Evolutionary conservation across 2,888 invertebrate species (phyloP).

Genomic region (Cloeon dipterum): DNA sequence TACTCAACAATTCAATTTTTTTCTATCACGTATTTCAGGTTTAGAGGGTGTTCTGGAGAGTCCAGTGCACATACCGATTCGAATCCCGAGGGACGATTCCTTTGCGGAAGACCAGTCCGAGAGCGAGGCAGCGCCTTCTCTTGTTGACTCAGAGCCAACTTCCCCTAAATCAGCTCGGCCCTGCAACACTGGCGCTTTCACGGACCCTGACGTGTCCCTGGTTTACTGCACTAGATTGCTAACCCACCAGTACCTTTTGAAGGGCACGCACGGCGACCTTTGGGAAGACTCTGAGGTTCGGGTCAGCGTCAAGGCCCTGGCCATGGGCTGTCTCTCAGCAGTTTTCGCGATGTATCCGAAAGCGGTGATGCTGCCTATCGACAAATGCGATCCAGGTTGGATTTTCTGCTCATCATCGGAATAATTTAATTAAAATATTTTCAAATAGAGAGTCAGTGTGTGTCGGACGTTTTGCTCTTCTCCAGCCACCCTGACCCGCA

Average conservation of each 20-base stretch:
- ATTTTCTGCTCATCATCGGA: background rate
- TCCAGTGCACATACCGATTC: too few relatives aligned
- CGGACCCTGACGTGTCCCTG: slow-evolving; percentile 38
- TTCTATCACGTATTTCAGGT: too few relatives aligned
- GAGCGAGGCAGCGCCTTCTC: too few relatives aligned
- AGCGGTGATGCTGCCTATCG: slow-evolving; percentile 34
- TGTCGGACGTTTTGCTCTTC: slow-evolving; percentile 46
- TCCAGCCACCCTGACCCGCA: slow-evolving; percentile 59
- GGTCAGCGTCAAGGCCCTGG: slow-evolving; percentile 77
- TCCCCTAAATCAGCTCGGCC: slow-evolving; percentile 25
- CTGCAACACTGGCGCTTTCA: slow-evolving; percentile 38
- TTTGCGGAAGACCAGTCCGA: too few relatives aligned
- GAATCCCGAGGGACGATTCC: too few relatives aligned
- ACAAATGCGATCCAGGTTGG: slow-evolving; percentile 8
- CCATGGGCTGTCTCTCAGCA: slow-evolving; percentile 54
- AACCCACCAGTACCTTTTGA: slow-evolving; percentile 45
- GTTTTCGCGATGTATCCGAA: slow-evolving; percentile 51
- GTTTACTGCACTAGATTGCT: slow-evolving; percentile 50
- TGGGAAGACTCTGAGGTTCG: slow-evolving; percentile 53
- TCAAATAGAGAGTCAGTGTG: slow-evolving; percentile 23
- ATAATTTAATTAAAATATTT: background rate
- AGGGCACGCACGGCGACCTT: slow-evolving; percentile 31
- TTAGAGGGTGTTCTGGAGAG: too few relatives aligned
- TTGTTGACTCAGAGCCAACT: too few relatives aligned
- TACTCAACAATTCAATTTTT: too few relatives aligned